These are phyloP conservation scores for Bungarus multicinctus DNA, from an alignment of 2,113 vertebrate species.

Conservation along the genomic window DNA sequence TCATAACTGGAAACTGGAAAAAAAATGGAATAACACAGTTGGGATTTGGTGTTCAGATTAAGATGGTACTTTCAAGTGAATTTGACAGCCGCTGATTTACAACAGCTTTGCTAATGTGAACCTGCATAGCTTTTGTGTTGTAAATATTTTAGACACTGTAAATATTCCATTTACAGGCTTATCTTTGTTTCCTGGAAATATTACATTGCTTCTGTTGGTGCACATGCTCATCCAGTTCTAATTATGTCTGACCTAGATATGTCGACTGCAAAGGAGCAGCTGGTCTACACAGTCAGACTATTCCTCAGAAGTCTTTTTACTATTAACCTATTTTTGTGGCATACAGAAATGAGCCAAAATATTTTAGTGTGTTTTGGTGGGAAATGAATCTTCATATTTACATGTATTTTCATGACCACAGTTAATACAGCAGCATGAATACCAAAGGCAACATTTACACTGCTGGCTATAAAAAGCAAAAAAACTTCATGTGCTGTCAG, in stretches of 20 bases:
- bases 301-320: neutral
- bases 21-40: neutral
- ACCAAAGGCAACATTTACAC: neutral
- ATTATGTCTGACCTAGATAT: slow-evolving; percentile 6
- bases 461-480: neutral
- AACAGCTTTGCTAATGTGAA: slow-evolving; percentile 28
- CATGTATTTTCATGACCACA: neutral
- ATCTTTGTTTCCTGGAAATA: neutral
- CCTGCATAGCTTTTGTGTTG: slow-evolving; percentile 18
- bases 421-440: neutral
- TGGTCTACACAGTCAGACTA: neutral
- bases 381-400: neutral
- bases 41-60: neutral
- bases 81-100: neutral
- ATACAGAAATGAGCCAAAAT: neutral
- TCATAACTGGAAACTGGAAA: neutral
- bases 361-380: neutral
- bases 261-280: slow-evolving; percentile 15
- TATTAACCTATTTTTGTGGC: neutral
- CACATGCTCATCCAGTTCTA: slow-evolving; percentile 21
- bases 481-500: neutral
- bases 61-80: neutral
- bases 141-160: slow-evolving; percentile 23
- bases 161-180: slow-evolving; percentile 36
- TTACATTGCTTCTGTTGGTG: slow-evolving; percentile 13